These are phyloP conservation scores for Microtus pennsylvanicus DNA, from an alignment of 2,113 vertebrate species.

Conservation along the genomic window DNA sequence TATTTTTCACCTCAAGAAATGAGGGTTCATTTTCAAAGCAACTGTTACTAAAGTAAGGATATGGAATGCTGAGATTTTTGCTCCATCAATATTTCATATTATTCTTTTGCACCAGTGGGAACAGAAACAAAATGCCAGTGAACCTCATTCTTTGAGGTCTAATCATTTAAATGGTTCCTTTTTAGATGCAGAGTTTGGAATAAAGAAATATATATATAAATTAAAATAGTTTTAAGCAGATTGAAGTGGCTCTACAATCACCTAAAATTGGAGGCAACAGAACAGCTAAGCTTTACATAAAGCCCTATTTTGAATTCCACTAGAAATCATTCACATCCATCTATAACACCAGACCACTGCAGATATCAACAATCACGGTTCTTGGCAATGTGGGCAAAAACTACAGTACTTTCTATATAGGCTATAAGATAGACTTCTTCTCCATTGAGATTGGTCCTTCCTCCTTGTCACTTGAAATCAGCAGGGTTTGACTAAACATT, in stretches of 20 bases:
- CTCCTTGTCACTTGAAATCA: slow-evolving; percentile 13
- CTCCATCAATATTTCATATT: neutral
- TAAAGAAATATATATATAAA: neutral
- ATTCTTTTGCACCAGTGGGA: neutral
- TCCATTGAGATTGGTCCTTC: neutral
- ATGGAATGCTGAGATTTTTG: neutral
- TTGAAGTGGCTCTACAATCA: slow-evolving; percentile 22
- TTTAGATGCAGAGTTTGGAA: neutral
- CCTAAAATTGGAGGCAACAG: neutral
- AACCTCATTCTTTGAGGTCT: neutral
- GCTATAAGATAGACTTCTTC: slow-evolving; percentile 3
- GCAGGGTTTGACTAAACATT: slow-evolving; percentile 4
- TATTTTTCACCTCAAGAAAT: neutral
- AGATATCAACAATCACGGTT: neutral
- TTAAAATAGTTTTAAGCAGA: slow-evolving; percentile 40
- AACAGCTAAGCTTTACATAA: slow-evolving; percentile 29
- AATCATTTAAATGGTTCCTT: neutral
- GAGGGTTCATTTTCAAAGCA: slow-evolving; percentile 4
- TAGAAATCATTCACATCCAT: neutral
- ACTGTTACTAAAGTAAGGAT: neutral
- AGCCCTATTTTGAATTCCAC: slow-evolving; percentile 19
- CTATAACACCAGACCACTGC: neutral
- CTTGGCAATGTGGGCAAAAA: neutral
- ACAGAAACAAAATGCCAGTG: neutral
- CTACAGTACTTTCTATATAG: neutral